These are phyloP conservation scores for Xylocampa areola DNA, from an alignment of 2,888 invertebrate genomes.

Conservation along the genomic window DNA sequence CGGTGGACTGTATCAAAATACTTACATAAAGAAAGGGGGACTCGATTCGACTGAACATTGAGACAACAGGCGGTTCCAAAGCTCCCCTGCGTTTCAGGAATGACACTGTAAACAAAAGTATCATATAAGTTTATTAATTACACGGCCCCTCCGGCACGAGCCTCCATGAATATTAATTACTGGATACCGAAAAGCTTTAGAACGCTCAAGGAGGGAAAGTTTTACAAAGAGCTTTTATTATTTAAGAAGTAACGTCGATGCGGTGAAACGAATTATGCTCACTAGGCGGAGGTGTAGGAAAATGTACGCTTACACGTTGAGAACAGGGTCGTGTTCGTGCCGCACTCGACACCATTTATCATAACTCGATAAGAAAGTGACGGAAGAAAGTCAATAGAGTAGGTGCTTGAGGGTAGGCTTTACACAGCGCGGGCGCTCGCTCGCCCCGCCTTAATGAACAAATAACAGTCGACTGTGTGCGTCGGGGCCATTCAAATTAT, in stretches of 20 bases:
- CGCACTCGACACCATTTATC: conserved; percentile 75
- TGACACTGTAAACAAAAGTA: conserved; percentile 90
- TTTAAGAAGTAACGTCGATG: conserved; percentile 87
- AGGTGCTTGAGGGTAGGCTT: conserved; percentile 86
- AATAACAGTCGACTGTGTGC: conserved; percentile 68
- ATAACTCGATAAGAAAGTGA: conserved; percentile 88
- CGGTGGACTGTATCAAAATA: conserved; percentile 37
- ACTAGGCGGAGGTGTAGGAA: conserved; percentile 58
- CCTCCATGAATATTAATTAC: conserved; percentile 90
- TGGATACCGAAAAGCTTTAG: conserved; percentile 89
- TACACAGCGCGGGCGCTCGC: conserved; percentile 70
- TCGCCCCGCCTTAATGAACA: conserved; percentile 79
- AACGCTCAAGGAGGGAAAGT: conserved; percentile 89
- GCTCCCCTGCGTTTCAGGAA: conserved; percentile 79
- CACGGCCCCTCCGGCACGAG: conserved; percentile 87
- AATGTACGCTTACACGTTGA: conserved; percentile 60
- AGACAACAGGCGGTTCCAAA: conserved; percentile 67
- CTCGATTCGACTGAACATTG: conserved; percentile 56
- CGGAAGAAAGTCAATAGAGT: conserved; percentile 89
- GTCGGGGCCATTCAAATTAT: conserved; percentile 65
- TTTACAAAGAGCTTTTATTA: conserved; percentile 90
- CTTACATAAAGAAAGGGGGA: conserved; percentile 51
- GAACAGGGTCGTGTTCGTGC: conserved; percentile 65
- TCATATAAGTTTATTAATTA: conserved; percentile 90
- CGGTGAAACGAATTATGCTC: conserved; percentile 86